These are phyloP conservation scores for Trichoplusia ni DNA, from an alignment of 1,140 invertebrate species.

Conservation along the genomic window DNA sequence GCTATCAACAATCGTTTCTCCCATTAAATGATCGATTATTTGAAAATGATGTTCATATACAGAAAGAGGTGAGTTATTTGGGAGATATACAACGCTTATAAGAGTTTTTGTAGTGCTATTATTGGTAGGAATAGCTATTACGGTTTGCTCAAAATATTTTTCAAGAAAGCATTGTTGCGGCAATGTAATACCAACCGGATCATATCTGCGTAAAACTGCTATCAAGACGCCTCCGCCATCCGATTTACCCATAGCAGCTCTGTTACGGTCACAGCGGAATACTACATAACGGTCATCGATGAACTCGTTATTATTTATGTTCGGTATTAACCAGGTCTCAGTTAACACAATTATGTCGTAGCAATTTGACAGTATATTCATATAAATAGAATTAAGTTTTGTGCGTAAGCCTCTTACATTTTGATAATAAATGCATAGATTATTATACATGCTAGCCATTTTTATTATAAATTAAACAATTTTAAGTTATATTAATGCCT, in stretches of 20 bases:
- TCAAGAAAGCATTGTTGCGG: no score
- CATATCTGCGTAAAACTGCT: background rate
- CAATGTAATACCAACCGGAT: background rate
- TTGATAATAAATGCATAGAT: slow-evolving; percentile 29
- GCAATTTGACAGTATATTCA: slow-evolving; percentile 17
- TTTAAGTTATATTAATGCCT: no score
- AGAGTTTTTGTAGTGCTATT: no score
- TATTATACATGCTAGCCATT: no score
- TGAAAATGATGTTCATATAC: no score
- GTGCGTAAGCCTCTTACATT: slow-evolving; percentile 23
- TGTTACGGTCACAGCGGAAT: slow-evolving; percentile 1
- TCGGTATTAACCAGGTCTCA: background rate
- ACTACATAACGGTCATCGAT: background rate
- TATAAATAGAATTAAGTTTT: slow-evolving; percentile 10
- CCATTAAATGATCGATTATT: no score
- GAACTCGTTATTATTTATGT: slow-evolving; percentile 1
- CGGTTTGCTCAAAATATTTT: no score
- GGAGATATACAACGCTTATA: no score
- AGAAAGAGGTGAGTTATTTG: no score
- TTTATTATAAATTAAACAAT: no score
- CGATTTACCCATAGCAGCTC: background rate
- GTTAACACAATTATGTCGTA: slow-evolving; percentile 23
- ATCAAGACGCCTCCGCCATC: slow-evolving; percentile 14
- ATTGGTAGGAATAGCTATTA: no score
- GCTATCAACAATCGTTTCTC: no score